Base-by-base conservation (phyloP, 2,888 invertebrate species). In the Hydriomena furcata region DNA sequence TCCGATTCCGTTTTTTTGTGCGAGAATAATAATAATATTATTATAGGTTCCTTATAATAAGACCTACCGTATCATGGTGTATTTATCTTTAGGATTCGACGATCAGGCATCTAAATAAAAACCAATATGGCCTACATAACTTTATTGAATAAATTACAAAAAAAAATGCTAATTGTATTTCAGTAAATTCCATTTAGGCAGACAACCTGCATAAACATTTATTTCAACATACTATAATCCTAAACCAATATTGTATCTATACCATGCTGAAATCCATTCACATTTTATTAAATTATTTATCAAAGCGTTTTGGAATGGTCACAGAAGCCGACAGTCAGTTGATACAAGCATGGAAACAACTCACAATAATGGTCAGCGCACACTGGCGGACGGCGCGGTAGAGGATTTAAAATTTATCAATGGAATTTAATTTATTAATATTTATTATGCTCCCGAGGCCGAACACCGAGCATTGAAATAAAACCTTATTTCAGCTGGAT, bases 81-180 rank as follows among this genome's bases (percentile, higher is more conserved):
- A n/a, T n/a, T n/a, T n/a, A n/a, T n/a, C n/a, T n/a, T n/a, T n/a
- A n/a, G n/a, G n/a, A n/a, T n/a, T n/a, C n/a, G n/a, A n/a, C n/a
- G n/a, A n/a, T n/a, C n/a, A 17, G 17, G 17, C 17, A 17, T 25
- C 24, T 23, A 47, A 71, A 69, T 66, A 66, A 79, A 74, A 78
- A 55, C 60, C 52, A 51, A 35, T 0, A 24, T 58, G 70, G 76
- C 81, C 88, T 88, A 86, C 84, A 78, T 71, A 76, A 65, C 69
- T 87, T 88, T 87, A 86, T 82, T 86, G 81, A 83, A 85, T 85
- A 85, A 86, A 79, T 85, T 85, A 88, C 82, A 85, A 84, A 81
- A 85, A 84, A 81, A 82, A 79, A 53, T 69, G 73, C 74, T 79
- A 77, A 17, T n/a, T 77, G 74, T 47, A 31, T 44, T 40, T 47